Percentiles rank a stretch among this genome's conserved stretches.
These are phyloP conservation scores for Macaca fascicularis DNA, from an alignment of 2,113 vertebrate genomes.

Conservation along the genomic window DNA sequence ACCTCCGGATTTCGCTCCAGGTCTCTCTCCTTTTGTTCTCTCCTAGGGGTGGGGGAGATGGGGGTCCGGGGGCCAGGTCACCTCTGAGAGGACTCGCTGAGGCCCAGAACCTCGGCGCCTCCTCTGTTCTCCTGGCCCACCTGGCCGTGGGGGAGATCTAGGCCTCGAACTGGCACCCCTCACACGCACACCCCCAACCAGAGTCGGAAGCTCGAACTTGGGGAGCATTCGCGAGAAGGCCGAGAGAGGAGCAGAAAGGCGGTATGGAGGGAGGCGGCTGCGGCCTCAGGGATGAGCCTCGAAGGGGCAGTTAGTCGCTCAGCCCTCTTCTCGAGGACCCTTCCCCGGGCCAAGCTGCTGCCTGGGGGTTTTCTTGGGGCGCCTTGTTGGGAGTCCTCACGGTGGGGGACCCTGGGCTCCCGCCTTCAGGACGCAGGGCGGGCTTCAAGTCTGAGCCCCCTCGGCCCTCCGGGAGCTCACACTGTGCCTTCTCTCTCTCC, in stretches of 20 bases:
- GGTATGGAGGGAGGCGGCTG: not conserved
- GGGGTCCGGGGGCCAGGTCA: not conserved
- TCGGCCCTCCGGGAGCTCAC: not conserved
- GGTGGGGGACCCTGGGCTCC: not conserved
- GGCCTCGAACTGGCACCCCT: not conserved
- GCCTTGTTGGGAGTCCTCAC: not conserved
- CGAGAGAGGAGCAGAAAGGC: not conserved
- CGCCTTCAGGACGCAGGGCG: not conserved
- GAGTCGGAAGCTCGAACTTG: not conserved
- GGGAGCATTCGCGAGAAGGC: not conserved
- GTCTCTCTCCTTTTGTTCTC: conserved; percentile 62
- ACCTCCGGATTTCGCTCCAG: conserved; percentile 28
- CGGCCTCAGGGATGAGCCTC: not conserved
- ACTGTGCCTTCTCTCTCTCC: conserved; percentile 24
- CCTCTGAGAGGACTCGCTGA: not conserved
- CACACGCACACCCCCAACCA: not conserved
- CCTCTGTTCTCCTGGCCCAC: not conserved
- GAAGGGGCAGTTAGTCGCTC: not conserved
- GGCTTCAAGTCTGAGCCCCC: not conserved
- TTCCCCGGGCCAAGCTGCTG: not conserved
- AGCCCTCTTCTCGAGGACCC: not conserved
- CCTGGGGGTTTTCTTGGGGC: not conserved
- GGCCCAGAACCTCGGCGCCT: not conserved
- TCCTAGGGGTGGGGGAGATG: not conserved
- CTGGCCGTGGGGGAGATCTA: not conserved